Evolutionary conservation across 2,797 vertebrate genomes (phyloP), one percentile per base, ranked within the genome.

Genomic region (Zalophus californianus): DNA sequence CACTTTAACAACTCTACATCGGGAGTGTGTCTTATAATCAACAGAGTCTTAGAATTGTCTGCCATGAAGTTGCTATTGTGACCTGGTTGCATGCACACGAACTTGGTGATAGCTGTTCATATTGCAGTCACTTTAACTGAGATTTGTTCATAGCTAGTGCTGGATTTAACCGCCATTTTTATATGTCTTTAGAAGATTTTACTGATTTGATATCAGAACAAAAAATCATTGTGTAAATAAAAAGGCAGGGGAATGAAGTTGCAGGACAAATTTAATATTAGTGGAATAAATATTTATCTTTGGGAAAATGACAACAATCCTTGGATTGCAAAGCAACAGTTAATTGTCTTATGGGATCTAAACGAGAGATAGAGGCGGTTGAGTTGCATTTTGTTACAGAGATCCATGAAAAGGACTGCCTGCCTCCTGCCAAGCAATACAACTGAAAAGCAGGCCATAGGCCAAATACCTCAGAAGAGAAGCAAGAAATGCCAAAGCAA

Each of bases 281-380:
- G 9, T 62, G 41, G 68, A 48, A 86, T 58, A 78, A 86, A 52
- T 90, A 75, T 84, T 92, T 96, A 86, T 60, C 62, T 93, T 78
- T 2, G 18, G 90, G 54, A 48, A 68, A 66, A 48, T 68, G 50
- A 75, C 32, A 8, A 13, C 56, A 78, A 82, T 66, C 78, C 68
- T 72, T 86, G 78, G 48, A 88, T 44, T 48, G 25, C 32, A 91
- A 73, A 95, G 35, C 50, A 92, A 44, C 16, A 56, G 10, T 20
- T 38, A 29, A 27, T 41, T 86, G 12, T 58, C 92, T 85, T 27
- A 68, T 5, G 35, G 29, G 54, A 48, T 56, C 56, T 79, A 44
- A 96, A 94, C 23, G 73, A 75, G 10, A 58, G 44, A 48, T 18
- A 87, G 48, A 50, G 35, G 18, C 44, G 16, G 27, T 3, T 84